Percentiles rank a stretch among this genome's conserved stretches.
These are phyloP conservation scores for Neoseiulus cucumeris DNA, from an alignment of 1,140 invertebrate genomes.

Conservation along the genomic window DNA sequence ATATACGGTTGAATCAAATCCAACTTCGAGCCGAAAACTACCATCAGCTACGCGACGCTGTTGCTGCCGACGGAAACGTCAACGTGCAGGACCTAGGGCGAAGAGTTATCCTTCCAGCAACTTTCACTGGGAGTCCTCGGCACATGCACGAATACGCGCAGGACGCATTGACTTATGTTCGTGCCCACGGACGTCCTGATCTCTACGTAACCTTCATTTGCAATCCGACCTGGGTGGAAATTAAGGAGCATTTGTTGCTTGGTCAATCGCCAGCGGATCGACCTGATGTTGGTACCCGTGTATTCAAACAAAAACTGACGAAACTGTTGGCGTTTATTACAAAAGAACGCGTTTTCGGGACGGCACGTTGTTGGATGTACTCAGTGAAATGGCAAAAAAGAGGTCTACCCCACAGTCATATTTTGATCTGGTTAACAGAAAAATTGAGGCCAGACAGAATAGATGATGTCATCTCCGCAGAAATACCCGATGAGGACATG, in stretches of 20 bases:
- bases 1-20: conserved; percentile 14
- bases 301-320: conserved; percentile 27
- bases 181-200: not conserved
- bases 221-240: conserved; percentile 12
- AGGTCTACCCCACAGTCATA: conserved; percentile 28
- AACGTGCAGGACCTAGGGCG: not conserved
- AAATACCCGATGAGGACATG: conserved; percentile 59
- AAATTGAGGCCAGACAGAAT: not conserved
- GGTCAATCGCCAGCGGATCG: conserved; percentile 12
- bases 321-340: conserved; percentile 22
- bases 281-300: conserved; percentile 16
- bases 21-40: conserved; percentile 15
- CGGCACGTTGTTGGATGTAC: conserved; percentile 19
- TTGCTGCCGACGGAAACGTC: conserved; percentile 15
- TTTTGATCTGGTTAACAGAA: conserved; percentile 22
- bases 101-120: not conserved
- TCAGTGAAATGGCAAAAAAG: conserved; percentile 30
- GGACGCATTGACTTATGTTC: conserved; percentile 13
- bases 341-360: conserved; percentile 16
- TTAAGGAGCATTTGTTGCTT: conserved; percentile 4
- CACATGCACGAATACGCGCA: conserved; percentile 14
- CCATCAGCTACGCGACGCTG: conserved; percentile 15
- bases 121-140: conserved; percentile 10
- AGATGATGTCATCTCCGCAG: conserved; percentile 23
- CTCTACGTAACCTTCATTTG: conserved; percentile 29